phyloP scores from a whole-genome alignment of 2,888 invertebrate genomes.

The Zele albiditarsus region DNA sequence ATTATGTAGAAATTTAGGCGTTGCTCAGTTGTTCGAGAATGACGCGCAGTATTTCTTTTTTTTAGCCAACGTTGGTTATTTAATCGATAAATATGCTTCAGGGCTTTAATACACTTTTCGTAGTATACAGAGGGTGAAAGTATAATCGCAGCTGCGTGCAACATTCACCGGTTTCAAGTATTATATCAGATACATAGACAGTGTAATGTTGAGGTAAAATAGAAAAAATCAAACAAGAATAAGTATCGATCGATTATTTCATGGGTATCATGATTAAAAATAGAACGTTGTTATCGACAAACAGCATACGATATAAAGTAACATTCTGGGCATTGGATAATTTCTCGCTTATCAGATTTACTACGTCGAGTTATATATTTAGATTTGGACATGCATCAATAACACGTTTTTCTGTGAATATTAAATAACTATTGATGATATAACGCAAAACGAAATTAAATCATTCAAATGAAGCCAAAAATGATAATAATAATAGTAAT shows the following conservation, averaged over 20 bases:
- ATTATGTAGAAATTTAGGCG: constrained; percentile 2
- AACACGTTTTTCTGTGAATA: neutral
- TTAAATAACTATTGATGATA: neutral
- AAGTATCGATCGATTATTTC: constrained; percentile 33
- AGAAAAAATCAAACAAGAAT: constrained; percentile 41
- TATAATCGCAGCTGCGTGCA: constrained; percentile 22
- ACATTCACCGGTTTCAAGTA: constrained; percentile 4
- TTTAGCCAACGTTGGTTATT: constrained; percentile 38
- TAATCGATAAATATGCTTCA: constrained; percentile 42
- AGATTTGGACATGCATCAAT: neutral
- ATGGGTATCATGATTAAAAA: constrained; percentile 22
- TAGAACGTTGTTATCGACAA: constrained; percentile 2
- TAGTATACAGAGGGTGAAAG: constrained; percentile 20
- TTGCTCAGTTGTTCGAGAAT: constrained; percentile 28
- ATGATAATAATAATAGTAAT: neutral
- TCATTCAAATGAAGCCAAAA: neutral
- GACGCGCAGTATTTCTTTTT: constrained; percentile 33
- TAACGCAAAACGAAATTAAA: neutral
- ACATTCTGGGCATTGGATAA: constrained; percentile 1
- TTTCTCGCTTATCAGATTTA: neutral
- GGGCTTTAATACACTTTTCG: constrained; percentile 30
- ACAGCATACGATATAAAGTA: constrained; percentile 3
- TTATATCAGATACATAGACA: constrained; percentile 1
- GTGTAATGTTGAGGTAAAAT: constrained; percentile 29
- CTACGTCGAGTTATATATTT: neutral